These are phyloP conservation scores for Asarcornis scutulata DNA, from an alignment of 2,113 vertebrate genomes.

Conservation along the genomic window DNA sequence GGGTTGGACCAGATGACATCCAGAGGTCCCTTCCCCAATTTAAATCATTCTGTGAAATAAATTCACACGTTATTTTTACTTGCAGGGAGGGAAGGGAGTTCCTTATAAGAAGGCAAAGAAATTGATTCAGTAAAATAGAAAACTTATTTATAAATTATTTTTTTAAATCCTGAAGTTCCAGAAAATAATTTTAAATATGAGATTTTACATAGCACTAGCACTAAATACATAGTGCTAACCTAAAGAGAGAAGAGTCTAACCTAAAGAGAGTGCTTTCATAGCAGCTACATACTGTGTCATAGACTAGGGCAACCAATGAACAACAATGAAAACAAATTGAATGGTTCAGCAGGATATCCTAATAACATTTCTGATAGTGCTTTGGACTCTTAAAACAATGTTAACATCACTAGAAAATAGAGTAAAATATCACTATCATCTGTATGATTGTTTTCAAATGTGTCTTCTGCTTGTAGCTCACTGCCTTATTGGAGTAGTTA, in stretches of 20 bases:
- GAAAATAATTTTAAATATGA: not conserved
- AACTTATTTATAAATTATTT: not conserved
- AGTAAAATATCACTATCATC: not conserved
- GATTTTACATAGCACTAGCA: not conserved
- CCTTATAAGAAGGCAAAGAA: conserved; percentile 26
- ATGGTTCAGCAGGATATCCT: not conserved
- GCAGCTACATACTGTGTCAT: not conserved
- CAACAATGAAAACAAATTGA: not conserved
- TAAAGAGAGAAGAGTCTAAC: not conserved
- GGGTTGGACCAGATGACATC: too few species aligned
- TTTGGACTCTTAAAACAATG: not conserved
- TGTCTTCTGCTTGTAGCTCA: not conserved
- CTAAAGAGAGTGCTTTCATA: not conserved
- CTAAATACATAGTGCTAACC: not conserved
- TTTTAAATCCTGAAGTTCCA: not conserved
- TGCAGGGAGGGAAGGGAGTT: conserved; percentile 20
- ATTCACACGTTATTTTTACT: not conserved
- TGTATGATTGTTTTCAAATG: not conserved
- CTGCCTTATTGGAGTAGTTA: too few species aligned
- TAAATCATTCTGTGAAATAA: not conserved
- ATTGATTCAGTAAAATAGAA: not conserved
- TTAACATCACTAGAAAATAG: not conserved
- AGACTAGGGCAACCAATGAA: not conserved
- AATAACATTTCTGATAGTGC: not conserved
- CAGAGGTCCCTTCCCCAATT: not conserved